Evolutionary conservation across 2,113 vertebrate genomes (phyloP), one percentile per base, ranked within the genome.

Genomic region (Xyliphius kryptos): DNA sequence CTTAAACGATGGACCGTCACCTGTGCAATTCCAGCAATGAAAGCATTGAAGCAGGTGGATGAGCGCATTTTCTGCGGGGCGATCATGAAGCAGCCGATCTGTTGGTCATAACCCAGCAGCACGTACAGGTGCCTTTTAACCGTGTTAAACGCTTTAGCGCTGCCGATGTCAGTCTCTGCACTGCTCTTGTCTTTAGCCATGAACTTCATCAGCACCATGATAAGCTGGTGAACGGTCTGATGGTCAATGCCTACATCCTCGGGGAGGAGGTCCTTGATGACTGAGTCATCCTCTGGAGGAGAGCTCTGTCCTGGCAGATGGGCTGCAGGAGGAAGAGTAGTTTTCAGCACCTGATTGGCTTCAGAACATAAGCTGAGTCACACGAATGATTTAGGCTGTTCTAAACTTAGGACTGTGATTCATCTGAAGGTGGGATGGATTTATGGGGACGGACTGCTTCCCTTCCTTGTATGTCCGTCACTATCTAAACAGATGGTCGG

Each of bases 71-170:
- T 99, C 75, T 97, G 95, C 12, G 96, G 96, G 0, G 95, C 94
- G 21, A 99, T 95, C 92, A 98, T 99, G 82, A 99, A 99, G 80
- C 95, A 99, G 15, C 95, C 94, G 73, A 98, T 95, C 83, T 97
- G 94, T 52, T 99, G 94, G 76, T 97, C 95, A 0, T 92, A 98
- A 56, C 95, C 94, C 8, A 98, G 88, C 67, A 99, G 77, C 56
- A 99, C 93, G 0, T 97, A 97, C 16, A 99, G 84, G 69, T 99
- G 96, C 16, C 96, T 85, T 77, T 98, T 99, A 76, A 99, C 95
- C 0, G 96, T 94, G 80, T 98, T 99, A 78, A 99, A 99, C 56
- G 96, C 96, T 80, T 99, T 99, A 12, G 95, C 96, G 0, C 94
- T 98, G 82, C 91, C 91, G 48, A 99, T 95, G 66, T 99, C 96